Evolutionary conservation across 2,797 vertebrate species (phyloP).

Genomic region (Picus viridis): DNA sequence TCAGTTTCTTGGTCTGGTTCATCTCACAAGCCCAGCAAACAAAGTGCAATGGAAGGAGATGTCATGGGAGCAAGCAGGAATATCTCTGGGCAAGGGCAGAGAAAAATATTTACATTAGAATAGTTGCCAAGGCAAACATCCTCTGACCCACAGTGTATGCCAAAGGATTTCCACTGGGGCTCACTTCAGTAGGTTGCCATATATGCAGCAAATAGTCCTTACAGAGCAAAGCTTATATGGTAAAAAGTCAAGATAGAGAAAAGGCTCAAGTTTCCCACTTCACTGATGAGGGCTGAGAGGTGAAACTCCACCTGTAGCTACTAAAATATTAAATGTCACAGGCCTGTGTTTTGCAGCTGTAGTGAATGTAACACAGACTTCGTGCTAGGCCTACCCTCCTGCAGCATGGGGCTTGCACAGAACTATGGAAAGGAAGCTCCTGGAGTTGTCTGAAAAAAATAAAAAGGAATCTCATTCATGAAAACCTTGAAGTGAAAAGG

Average conservation of each 20-base stretch:
- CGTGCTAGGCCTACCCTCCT: neutral
- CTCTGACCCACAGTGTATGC: neutral
- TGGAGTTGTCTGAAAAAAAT: neutral
- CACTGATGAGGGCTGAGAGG: rapidly evolving
- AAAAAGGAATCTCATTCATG: neutral
- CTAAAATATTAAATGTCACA: neutral
- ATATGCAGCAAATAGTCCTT: neutral
- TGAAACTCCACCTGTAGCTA: neutral
- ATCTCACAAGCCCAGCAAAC: neutral
- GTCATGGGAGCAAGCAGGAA: neutral
- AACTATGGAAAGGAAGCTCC: neutral
- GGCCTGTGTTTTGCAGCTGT: neutral
- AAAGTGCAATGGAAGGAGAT: neutral
- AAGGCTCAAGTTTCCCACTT: neutral
- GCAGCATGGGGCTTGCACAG: neutral
- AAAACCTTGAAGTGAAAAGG: neutral
- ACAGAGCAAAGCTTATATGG: neutral
- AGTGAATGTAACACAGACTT: neutral
- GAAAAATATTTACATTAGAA: neutral
- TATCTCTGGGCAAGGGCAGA: neutral
- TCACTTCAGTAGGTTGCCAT: neutral
- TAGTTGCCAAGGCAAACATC: neutral
- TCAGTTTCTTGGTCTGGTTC: neutral
- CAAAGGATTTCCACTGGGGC: neutral
- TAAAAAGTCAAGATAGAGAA: neutral